These are phyloP conservation scores for Euschistus heros DNA, from an alignment of 1,140 invertebrate genomes.

Conservation along the genomic window DNA sequence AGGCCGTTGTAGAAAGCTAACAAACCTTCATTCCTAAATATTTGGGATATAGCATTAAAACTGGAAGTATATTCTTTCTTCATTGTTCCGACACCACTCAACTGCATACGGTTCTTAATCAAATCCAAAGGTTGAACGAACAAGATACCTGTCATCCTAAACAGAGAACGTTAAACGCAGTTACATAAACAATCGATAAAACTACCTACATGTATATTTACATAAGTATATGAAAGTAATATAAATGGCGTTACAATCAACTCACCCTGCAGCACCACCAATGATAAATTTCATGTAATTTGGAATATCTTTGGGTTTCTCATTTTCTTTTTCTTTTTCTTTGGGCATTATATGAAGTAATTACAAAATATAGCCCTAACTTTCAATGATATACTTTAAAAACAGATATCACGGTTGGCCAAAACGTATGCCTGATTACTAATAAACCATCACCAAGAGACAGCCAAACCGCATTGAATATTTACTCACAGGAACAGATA, in stretches of 20 bases:
- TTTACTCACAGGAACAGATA: no score
- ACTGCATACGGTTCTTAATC: conserved; percentile 97
- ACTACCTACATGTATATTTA: no score
- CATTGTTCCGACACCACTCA: conserved; percentile 62
- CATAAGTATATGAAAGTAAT: no score
- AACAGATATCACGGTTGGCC: no score
- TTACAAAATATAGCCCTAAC: no score
- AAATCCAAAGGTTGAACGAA: conserved; percentile 97
- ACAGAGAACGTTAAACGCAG: conserved; percentile 30
- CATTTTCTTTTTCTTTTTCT: background rate
- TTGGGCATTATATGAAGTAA: background rate
- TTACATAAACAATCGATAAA: no score
- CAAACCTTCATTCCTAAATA: conserved; percentile 81
- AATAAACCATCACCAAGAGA: no score
- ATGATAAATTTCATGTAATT: conserved; percentile 43
- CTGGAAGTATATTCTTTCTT: conserved; percentile 65
- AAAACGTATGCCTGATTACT: no score
- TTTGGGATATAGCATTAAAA: conserved; percentile 55
- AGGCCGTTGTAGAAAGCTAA: conserved; percentile 80
- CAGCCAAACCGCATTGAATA: no score
- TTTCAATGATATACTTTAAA: no score
- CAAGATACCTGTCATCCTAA: conserved; percentile 88
- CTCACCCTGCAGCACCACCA: conserved; percentile 56
- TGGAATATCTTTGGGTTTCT: conserved; percentile 34
- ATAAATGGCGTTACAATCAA: no score